Percentiles rank a stretch among this genome's conserved stretches.
Evolutionary conservation across 2,113 vertebrate species (phyloP).

Genomic region (Cyanoderma ruficeps): DNA sequence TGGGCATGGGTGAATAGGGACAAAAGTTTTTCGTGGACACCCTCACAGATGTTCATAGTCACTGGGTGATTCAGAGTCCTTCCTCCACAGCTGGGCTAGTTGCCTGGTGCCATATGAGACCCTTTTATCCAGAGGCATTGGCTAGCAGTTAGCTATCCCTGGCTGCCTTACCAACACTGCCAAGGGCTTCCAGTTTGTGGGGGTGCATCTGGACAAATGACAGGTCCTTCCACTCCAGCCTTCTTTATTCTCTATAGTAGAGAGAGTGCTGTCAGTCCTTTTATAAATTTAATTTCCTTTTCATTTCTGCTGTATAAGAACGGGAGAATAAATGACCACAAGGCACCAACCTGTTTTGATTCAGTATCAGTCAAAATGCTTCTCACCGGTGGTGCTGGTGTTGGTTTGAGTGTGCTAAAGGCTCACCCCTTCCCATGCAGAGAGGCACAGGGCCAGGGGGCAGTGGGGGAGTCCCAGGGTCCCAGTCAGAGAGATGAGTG

Average conservation of each 20-base stretch:
- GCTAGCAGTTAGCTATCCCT: neutral
- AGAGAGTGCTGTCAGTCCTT: neutral
- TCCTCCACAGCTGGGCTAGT: neutral
- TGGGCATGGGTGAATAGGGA: neutral
- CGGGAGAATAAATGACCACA: neutral
- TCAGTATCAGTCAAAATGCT: neutral
- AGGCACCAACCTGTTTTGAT: neutral
- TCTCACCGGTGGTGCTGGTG: neutral
- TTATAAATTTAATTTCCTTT: neutral
- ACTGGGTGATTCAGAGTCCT: neutral
- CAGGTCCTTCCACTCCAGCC: neutral
- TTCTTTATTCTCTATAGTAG: neutral
- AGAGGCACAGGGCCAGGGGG: rapidly evolving
- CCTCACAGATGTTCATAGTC: neutral
- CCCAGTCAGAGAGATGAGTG: rapidly evolving
- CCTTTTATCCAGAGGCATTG: neutral
- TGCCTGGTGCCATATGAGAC: neutral
- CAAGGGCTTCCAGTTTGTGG: neutral
- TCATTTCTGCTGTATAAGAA: neutral
- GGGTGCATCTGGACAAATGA: neutral
- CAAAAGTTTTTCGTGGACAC: neutral
- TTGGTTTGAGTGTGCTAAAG: neutral
- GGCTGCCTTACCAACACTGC: neutral
- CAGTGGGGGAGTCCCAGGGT: neutral
- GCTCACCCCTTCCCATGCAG: neutral